Evolutionary conservation across 2,888 invertebrate genomes (phyloP).

Genomic region (Hemistola chrysoprasaria): DNA sequence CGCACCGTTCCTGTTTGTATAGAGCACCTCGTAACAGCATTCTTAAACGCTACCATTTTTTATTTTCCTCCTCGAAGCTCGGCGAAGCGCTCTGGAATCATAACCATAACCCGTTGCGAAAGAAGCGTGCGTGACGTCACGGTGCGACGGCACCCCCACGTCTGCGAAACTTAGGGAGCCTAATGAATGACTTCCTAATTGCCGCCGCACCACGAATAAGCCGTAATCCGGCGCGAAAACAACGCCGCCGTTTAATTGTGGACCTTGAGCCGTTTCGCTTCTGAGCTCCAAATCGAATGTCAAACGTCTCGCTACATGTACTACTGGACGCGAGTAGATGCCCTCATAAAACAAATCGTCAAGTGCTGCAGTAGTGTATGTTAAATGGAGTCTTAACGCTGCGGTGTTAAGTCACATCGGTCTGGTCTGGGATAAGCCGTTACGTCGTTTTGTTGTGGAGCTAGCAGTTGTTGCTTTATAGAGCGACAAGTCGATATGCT

Average conservation of each 20-base stretch:
- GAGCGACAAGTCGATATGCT: conserved; percentile 73
- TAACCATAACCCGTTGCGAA: conserved; percentile 53
- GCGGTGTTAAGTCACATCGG: conserved; percentile 11
- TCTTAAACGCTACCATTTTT: conserved; percentile 65
- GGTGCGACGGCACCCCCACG: conserved; percentile 74
- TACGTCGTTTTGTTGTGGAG: conserved; percentile 18
- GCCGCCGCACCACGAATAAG: conserved; percentile 76
- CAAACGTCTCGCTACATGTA: conserved; percentile 61
- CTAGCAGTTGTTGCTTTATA: conserved; percentile 38
- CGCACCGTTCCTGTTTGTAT: conserved; percentile 70
- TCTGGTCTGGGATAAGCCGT: conserved; percentile 27
- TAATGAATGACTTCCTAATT: conserved; percentile 83
- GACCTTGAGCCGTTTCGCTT: conserved; percentile 67
- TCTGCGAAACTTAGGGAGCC: conserved; percentile 81
- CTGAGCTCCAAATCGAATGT: conserved; percentile 72
- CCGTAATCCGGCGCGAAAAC: conserved; percentile 72
- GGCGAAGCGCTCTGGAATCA: conserved; percentile 48
- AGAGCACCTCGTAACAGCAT: conserved; percentile 49
- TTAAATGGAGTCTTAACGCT: conserved; percentile 13
- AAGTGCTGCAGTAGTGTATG: conserved; percentile 32
- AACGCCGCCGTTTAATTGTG: conserved; percentile 65
- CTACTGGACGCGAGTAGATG: conserved; percentile 58
- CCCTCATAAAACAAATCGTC: conserved; percentile 47
- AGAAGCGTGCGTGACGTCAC: conserved; percentile 65
- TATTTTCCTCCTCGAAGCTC: conserved; percentile 46